Conservation (phyloP, 2,888 invertebrate genomes). For the Microctonus hyperodae region DNA sequence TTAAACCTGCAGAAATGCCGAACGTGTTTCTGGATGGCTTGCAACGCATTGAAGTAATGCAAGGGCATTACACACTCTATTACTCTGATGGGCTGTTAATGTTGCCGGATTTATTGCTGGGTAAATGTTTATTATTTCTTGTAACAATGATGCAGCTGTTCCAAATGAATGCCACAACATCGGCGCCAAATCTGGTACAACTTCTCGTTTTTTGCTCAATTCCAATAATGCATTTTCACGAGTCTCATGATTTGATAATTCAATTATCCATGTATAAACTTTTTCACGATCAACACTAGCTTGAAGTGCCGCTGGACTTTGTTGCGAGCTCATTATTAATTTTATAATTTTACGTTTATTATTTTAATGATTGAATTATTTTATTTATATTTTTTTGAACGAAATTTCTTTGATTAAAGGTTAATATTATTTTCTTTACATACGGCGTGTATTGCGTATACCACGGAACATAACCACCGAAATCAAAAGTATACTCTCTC, state of each 20-base stretch:
- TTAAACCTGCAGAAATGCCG: conserved; percentile 80
- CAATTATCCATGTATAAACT: conserved; percentile 91
- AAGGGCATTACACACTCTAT: conserved; percentile 97
- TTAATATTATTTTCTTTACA: too few species aligned
- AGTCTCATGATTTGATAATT: conserved; percentile 91
- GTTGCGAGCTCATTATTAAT: conserved; percentile 77
- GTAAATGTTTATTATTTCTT: conserved; percentile 98
- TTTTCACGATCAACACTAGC: conserved; percentile 84
- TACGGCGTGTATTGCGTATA: too few species aligned
- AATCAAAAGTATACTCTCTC: too few species aligned
- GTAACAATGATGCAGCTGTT: conserved; percentile 93
- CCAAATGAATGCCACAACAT: conserved; percentile 99
- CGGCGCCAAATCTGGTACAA: conserved; percentile 95
- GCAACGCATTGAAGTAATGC: conserved; percentile 99
- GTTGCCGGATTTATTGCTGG: conserved; percentile 98
- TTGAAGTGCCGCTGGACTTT: conserved; percentile 77
- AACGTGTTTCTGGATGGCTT: conserved; percentile 98
- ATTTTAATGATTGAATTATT: too few species aligned
- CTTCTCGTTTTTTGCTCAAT: conserved; percentile 86
- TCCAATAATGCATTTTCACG: conserved; percentile 97
- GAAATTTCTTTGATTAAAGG: too few species aligned
- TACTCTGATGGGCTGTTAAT: conserved; percentile 97
- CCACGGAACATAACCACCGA: too few species aligned
- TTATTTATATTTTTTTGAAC: too few species aligned
- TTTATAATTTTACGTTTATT: neutral